Evolutionary conservation across 2,888 invertebrate species (phyloP).

Genomic region (Tinea semifulvella): DNA sequence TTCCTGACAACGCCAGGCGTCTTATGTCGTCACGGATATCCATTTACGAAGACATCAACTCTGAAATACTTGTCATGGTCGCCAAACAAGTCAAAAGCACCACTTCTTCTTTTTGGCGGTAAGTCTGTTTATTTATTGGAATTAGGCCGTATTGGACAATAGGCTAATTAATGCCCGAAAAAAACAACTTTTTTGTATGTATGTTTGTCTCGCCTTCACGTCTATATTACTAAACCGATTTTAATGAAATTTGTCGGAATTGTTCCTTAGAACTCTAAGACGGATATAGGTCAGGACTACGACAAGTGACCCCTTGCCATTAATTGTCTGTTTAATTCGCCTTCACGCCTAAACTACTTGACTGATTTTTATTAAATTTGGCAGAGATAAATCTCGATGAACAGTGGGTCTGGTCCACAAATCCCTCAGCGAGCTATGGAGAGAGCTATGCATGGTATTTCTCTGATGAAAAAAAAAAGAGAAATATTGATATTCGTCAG

Average conservation of each 20-base stretch:
- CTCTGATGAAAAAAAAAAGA: too few relatives aligned
- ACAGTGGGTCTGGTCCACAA: too few relatives aligned
- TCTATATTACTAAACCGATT: too few relatives aligned
- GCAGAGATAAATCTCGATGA: neutral
- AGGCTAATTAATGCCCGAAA: neutral
- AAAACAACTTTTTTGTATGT: too few relatives aligned
- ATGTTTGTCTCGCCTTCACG: too few relatives aligned
- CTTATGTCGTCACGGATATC: slow-evolving; percentile 24
- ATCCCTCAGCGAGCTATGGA: too few relatives aligned
- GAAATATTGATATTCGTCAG: too few relatives aligned
- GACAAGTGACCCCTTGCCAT: neutral
- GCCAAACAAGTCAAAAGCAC: slow-evolving; percentile 37
- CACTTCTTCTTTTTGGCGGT: slow-evolving; percentile 44
- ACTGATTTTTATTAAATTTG: neutral
- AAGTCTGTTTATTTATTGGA: slow-evolving; percentile 19
- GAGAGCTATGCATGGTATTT: too few relatives aligned
- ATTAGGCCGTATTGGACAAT: neutral
- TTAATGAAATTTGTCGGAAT: too few relatives aligned
- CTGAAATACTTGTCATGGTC: slow-evolving; percentile 33
- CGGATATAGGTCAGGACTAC: neutral
- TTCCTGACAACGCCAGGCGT: neutral
- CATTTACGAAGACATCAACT: slow-evolving; percentile 43
- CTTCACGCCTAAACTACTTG: neutral
- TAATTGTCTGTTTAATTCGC: neutral
- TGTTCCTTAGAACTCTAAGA: too few relatives aligned